These are phyloP conservation scores for Drosophila pachea DNA, from an alignment of 1,140 invertebrate genomes.

Conservation along the genomic window DNA sequence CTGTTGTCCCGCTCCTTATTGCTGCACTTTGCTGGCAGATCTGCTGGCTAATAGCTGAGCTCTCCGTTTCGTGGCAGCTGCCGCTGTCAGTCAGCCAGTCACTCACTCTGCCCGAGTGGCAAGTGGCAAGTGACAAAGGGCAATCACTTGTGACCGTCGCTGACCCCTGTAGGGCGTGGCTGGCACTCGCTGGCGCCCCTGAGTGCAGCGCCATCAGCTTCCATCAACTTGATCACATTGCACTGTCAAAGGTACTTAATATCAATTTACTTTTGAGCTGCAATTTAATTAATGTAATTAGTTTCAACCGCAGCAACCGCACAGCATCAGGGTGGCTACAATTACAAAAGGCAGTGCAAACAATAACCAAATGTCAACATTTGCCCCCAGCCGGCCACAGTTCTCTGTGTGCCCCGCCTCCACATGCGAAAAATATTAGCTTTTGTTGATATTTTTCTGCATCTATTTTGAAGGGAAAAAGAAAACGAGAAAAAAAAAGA, in stretches of 20 bases:
- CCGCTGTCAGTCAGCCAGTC: slow-evolving; percentile 34
- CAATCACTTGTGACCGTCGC: slow-evolving; percentile 61
- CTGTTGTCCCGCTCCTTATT: slow-evolving; percentile 8
- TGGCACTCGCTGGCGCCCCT: slow-evolving; percentile 8
- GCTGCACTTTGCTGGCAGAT: slow-evolving; percentile 12
- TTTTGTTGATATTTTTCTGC: slow-evolving; percentile 43
- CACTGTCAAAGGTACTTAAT: slow-evolving; percentile 58
- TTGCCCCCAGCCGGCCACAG: slow-evolving; percentile 21
- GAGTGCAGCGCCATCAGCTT: slow-evolving; percentile 24
- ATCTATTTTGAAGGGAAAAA: background rate
- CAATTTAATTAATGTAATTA: slow-evolving; percentile 75
- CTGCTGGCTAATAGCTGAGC: slow-evolving; percentile 1
- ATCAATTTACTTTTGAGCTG: slow-evolving; percentile 51
- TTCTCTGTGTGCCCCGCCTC: too few species aligned
- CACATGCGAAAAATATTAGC: slow-evolving; percentile 8
- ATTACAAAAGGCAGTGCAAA: slow-evolving; percentile 28
- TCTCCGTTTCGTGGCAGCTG: slow-evolving; percentile 23
- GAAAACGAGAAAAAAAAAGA: background rate
- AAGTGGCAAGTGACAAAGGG: slow-evolving; percentile 66
- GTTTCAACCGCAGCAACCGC: slow-evolving; percentile 32
- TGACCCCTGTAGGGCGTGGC: slow-evolving; percentile 17
- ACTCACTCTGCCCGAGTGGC: slow-evolving; percentile 14
- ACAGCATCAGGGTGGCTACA: slow-evolving; percentile 23
- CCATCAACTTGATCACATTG: too few species aligned
- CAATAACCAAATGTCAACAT: slow-evolving; percentile 41